A percentile compares a stretch with the other conserved stretches of the same genome.
These are phyloP conservation scores for Halocynthia aurantium DNA, from an alignment of 23 tunicate genomes.

Conservation along the genomic window DNA sequence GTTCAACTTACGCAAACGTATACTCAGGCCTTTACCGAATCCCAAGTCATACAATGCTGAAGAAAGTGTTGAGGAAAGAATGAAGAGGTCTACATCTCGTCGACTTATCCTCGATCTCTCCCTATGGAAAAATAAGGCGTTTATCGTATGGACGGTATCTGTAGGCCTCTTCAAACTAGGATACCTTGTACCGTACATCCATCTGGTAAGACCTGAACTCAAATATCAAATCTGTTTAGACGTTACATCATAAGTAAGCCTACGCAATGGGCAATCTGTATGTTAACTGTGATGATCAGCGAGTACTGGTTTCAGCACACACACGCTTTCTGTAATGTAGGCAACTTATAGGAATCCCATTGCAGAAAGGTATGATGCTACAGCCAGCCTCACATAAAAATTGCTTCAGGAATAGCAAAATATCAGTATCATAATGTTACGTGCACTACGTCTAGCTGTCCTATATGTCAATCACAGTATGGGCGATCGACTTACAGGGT, in stretches of 20 bases:
- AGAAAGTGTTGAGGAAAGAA: slow-evolving; percentile 20
- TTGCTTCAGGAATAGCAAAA: no score
- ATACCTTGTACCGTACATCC: slow-evolving; percentile 86
- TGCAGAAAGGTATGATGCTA: slow-evolving; percentile 29
- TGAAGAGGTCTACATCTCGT: slow-evolving; percentile 47
- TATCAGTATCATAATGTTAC: no score
- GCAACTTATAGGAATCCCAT: not conserved
- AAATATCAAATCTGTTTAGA: no score
- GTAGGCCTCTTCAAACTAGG: slow-evolving; percentile 78
- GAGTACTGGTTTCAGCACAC: slow-evolving; percentile 29
- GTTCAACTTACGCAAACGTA: no score
- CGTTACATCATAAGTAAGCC: no score
- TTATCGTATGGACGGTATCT: slow-evolving; percentile 70
- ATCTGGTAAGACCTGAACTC: slow-evolving; percentile 34
- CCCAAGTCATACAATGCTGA: slow-evolving; percentile 17
- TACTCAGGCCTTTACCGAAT: slow-evolving; percentile 24
- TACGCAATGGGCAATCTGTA: no score
- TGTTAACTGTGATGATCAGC: no score
- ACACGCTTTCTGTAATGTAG: slow-evolving; percentile 58
- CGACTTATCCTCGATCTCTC: slow-evolving; percentile 65
- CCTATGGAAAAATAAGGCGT: slow-evolving; percentile 93
- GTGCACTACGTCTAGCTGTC: no score
- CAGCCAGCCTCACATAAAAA: not conserved
- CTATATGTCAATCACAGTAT: no score
- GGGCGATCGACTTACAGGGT: no score